These are phyloP conservation scores for Branchellion lobata DNA, from an alignment of 2,888 invertebrate species.

Conservation along the genomic window DNA sequence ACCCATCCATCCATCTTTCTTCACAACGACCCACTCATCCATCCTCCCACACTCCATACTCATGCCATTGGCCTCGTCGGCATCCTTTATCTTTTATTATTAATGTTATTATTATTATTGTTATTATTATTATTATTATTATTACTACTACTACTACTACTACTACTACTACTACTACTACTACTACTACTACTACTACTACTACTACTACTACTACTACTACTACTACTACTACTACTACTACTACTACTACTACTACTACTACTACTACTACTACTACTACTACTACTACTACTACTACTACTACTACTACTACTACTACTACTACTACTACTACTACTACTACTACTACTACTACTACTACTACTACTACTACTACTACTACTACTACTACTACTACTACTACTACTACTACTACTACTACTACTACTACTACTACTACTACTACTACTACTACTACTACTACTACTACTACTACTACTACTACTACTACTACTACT, in stretches of 20 bases:
- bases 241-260: not conserved
- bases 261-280: not conserved
- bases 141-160: not conserved
- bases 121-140: not conserved
- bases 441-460: not conserved
- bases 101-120: no score
- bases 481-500: not conserved
- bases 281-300: not conserved
- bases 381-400: slow-evolving; percentile 32
- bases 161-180: not conserved
- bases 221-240: not conserved
- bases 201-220: not conserved
- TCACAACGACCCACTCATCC: no score
- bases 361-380: slow-evolving; percentile 32
- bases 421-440: not conserved
- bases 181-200: not conserved
- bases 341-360: slow-evolving; percentile 34
- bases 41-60: not conserved
- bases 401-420: not conserved
- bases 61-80: not conserved
- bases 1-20: no score
- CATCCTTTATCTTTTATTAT: not conserved
- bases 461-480: not conserved
- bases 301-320: slow-evolving; percentile 28
- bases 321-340: slow-evolving; percentile 34